phyloP scores from a whole-genome alignment of 2,113 vertebrate genomes.

The Corythoichthys intestinalis region DNA sequence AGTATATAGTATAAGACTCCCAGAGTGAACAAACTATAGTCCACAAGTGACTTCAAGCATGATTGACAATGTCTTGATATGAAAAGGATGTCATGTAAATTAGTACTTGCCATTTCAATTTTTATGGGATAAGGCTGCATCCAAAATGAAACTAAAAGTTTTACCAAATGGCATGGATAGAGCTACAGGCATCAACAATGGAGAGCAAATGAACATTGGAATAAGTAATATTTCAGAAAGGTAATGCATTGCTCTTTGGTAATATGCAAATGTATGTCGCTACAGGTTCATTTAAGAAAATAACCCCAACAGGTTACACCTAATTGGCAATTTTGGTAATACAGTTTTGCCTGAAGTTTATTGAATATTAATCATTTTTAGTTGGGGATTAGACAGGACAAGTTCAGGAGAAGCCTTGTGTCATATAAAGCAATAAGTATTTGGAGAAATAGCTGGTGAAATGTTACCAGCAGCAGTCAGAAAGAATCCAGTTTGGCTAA shows the following conservation, averaged over 20 bases:
- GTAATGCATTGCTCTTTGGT: slow-evolving; percentile 22
- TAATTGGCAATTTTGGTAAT: slow-evolving; percentile 44
- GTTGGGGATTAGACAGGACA: slow-evolving; percentile 30
- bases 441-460: slow-evolving; percentile 31
- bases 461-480: slow-evolving; percentile 27
- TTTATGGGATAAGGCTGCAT: neutral
- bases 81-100: neutral
- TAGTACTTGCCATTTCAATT: neutral
- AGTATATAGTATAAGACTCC: neutral
- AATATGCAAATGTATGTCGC: slow-evolving; percentile 30
- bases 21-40: too few relatives aligned
- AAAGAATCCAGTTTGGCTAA: slow-evolving; percentile 32
- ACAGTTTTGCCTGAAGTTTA: slow-evolving; percentile 37
- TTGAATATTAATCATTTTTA: slow-evolving; percentile 41
- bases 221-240: slow-evolving; percentile 25
- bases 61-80: neutral
- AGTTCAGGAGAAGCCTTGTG: slow-evolving; percentile 37
- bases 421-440: slow-evolving; percentile 41
- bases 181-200: slow-evolving; percentile 39
- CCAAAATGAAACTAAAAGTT: slow-evolving; percentile 4
- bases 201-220: slow-evolving; percentile 19
- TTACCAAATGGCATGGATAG: slow-evolving; percentile 27
- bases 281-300: slow-evolving; percentile 42
- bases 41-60: neutral
- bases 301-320: slow-evolving; percentile 46